phyloP scores from a whole-genome alignment of 2,113 vertebrate genomes.

The Ellobius talpinus region DNA sequence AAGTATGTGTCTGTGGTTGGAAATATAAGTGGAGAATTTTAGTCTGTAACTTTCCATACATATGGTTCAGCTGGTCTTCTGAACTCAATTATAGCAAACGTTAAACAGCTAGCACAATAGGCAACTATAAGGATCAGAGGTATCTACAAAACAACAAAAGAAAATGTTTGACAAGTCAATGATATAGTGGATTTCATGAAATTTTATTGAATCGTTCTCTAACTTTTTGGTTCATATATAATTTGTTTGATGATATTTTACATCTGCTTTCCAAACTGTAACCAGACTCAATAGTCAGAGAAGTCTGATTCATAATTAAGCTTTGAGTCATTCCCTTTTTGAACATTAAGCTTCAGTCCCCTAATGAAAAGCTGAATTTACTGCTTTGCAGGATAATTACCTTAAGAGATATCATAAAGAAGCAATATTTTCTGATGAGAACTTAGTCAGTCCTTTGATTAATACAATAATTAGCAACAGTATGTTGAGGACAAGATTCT shows the following conservation, averaged over 20 bases:
- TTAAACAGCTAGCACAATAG: not conserved
- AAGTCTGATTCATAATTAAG: constrained; percentile 72
- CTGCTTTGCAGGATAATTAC: constrained; percentile 58
- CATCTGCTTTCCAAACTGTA: constrained; percentile 56
- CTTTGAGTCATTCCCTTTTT: constrained; percentile 56
- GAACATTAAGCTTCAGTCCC: constrained; percentile 40
- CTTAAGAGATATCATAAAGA: constrained; percentile 62
- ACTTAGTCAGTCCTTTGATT: constrained; percentile 44
- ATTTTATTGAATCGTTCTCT: constrained; percentile 26
- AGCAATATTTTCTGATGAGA: constrained; percentile 52
- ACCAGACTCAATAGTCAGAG: constrained; percentile 23
- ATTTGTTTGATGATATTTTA: constrained; percentile 61
- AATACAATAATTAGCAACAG: constrained; percentile 45
- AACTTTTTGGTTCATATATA: not conserved
- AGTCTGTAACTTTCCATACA: not conserved
- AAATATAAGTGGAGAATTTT: constrained; percentile 32
- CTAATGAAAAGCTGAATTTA: constrained; percentile 57
- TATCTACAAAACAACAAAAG: not conserved
- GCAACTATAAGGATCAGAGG: not conserved
- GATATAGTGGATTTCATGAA: constrained; percentile 25
- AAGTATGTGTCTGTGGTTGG: not conserved
- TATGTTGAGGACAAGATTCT: constrained; percentile 15
- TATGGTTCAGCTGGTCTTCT: not conserved
- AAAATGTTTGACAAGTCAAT: not conserved
- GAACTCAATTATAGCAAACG: not conserved